These are phyloP conservation scores for Sthenelais limicola DNA, from an alignment of 2,888 invertebrate genomes.

Conservation along the genomic window DNA sequence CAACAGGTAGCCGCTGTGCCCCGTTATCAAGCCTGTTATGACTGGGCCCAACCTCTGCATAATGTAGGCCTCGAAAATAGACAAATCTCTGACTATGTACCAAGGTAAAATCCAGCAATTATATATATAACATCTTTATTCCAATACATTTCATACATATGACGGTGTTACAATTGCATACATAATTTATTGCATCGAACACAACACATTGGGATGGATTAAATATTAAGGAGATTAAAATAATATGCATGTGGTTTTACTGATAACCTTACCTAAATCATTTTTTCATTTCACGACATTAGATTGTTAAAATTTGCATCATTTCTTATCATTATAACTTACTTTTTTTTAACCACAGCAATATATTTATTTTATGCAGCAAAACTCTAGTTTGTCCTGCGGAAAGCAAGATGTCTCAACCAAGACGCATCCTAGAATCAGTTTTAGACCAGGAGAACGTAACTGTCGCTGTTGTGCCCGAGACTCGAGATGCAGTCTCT, in stretches of 20 bases:
- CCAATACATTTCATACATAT: too few species aligned
- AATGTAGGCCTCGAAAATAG: conserved; percentile 5
- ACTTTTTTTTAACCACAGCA: neutral
- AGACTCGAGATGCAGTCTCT: neutral
- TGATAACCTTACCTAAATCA: too few species aligned
- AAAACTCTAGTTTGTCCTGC: neutral
- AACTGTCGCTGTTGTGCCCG: neutral
- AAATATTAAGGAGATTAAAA: too few species aligned
- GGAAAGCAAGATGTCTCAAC: neutral
- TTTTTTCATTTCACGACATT: neutral
- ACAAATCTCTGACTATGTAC: too few species aligned
- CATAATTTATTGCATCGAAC: too few species aligned
- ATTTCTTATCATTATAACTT: neutral
- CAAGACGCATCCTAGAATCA: neutral
- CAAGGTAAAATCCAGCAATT: too few species aligned
- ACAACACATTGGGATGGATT: too few species aligned
- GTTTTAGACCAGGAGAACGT: conserved; percentile 2
- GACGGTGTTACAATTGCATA: too few species aligned
- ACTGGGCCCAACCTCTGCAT: conserved; percentile 37
- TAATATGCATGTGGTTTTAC: too few species aligned
- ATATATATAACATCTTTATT: too few species aligned
- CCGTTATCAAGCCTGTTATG: conserved; percentile 33
- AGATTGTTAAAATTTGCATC: neutral
- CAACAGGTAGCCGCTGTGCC: conserved; percentile 11
- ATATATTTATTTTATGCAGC: neutral